Conservation (phyloP, 2,113 vertebrate genomes). For the Mobula birostris region DNA sequence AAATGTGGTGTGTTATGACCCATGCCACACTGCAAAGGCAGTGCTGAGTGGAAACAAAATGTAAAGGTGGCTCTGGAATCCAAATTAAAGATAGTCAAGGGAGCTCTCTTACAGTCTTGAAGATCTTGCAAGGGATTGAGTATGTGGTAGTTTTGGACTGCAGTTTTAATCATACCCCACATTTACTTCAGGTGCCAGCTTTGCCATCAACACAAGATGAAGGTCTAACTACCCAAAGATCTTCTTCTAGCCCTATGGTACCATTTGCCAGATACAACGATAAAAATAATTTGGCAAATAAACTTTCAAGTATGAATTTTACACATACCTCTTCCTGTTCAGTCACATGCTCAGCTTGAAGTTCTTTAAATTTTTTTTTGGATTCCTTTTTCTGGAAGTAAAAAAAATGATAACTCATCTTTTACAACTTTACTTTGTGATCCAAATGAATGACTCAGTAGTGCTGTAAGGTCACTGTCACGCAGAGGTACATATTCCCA, state of each 20-base stretch:
- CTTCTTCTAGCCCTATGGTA: too few relatives aligned
- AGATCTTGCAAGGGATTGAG: neutral
- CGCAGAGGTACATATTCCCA: too few relatives aligned
- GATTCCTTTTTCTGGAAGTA: constrained; percentile 51
- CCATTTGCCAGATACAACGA: neutral
- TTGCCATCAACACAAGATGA: neutral
- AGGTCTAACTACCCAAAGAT: neutral
- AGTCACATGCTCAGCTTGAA: constrained; percentile 43
- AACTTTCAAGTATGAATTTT: neutral
- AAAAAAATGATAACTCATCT: neutral
- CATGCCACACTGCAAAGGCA: neutral
- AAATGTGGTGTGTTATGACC: neutral
- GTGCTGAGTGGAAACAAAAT: neutral
- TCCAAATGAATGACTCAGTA: neutral
- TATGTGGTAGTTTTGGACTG: neutral
- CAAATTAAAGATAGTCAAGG: neutral
- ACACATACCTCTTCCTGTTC: constrained; percentile 49
- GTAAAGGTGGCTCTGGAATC: neutral
- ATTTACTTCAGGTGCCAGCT: neutral
- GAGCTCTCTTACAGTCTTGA: neutral
- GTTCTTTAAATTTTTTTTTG: constrained; percentile 50
- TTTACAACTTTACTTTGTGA: neutral
- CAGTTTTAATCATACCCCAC: neutral
- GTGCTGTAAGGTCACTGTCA: too few relatives aligned
- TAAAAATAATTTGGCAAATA: neutral